Percentiles rank a stretch among this genome's conserved stretches.
Evolutionary conservation across 2,797 vertebrate species (phyloP).

Genomic region (Tenualosa ilisha): DNA sequence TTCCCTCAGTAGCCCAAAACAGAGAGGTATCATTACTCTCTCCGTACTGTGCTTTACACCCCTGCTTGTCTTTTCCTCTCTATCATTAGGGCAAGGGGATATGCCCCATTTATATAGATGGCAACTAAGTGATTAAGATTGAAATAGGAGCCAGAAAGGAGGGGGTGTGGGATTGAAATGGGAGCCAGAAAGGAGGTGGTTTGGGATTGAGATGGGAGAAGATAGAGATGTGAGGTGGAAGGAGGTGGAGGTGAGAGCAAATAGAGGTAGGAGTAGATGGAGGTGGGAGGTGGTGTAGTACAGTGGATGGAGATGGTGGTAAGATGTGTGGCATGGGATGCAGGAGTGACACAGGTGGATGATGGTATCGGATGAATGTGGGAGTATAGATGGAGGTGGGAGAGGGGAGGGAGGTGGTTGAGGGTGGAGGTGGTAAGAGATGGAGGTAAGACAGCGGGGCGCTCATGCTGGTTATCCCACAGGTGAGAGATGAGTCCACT

Average conservation of each 20-base stretch:
- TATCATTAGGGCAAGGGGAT: neutral
- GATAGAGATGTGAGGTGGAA: neutral
- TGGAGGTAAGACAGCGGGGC: too few relatives aligned
- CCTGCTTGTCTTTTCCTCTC: neutral
- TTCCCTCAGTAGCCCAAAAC: neutral
- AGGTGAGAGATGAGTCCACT: neutral
- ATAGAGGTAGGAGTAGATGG: too few relatives aligned
- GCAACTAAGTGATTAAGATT: too few relatives aligned
- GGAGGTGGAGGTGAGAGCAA: too few relatives aligned
- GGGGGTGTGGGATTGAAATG: too few relatives aligned
- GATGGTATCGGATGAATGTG: too few relatives aligned
- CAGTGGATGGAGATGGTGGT: neutral
- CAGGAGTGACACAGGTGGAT: neutral
- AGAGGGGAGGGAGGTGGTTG: neutral
- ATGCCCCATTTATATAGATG: too few relatives aligned
- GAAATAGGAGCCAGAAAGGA: too few relatives aligned
- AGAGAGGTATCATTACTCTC: neutral
- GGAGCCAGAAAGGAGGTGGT: neutral
- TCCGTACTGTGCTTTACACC: neutral
- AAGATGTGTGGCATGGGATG: neutral
- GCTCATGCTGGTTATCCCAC: neutral
- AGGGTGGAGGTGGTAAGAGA: neutral
- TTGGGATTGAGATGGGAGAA: neutral
- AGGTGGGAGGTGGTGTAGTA: neutral
- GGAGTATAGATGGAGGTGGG: neutral